Conservation (phyloP, 2,113 vertebrate genomes). For the Carettochelys insculpta region DNA sequence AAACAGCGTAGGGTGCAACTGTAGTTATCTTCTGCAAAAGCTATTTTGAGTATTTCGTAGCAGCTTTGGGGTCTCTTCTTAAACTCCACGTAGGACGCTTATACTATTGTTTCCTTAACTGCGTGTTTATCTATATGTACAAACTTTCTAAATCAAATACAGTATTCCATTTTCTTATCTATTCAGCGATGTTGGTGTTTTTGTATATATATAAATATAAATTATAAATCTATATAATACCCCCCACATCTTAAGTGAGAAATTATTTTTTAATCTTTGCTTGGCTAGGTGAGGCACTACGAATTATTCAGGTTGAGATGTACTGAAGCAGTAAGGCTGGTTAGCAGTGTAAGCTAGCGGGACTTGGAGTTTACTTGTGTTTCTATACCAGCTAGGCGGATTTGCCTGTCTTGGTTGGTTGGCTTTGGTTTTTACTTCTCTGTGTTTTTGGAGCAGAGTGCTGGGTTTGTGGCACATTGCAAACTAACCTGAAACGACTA, state of each 20-base stretch:
- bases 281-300: not conserved
- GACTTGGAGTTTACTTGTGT: not conserved
- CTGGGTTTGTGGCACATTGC: not conserved
- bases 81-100: conserved; percentile 88
- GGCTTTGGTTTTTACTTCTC: not conserved
- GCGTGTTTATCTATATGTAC: conserved; percentile 94
- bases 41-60: conserved; percentile 86
- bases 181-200: conserved; percentile 79
- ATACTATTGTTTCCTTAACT: conserved; percentile 89
- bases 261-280: not conserved
- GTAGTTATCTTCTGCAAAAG: conserved; percentile 90
- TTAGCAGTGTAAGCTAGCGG: not conserved
- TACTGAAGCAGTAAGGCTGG: not conserved
- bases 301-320: not conserved
- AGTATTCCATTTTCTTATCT: conserved; percentile 94
- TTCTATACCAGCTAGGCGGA: not conserved
- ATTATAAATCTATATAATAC: not conserved
- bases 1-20: conserved; percentile 78
- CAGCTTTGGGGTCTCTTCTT: conserved; percentile 81
- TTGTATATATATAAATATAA: conserved; percentile 41
- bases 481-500: not conserved
- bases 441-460: not conserved
- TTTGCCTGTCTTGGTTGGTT: too few relatives aligned
- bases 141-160: conserved; percentile 97
- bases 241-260: not conserved